Evolutionary conservation across 2,888 invertebrate genomes (phyloP).

Genomic region (Drosophila pegasa): DNA sequence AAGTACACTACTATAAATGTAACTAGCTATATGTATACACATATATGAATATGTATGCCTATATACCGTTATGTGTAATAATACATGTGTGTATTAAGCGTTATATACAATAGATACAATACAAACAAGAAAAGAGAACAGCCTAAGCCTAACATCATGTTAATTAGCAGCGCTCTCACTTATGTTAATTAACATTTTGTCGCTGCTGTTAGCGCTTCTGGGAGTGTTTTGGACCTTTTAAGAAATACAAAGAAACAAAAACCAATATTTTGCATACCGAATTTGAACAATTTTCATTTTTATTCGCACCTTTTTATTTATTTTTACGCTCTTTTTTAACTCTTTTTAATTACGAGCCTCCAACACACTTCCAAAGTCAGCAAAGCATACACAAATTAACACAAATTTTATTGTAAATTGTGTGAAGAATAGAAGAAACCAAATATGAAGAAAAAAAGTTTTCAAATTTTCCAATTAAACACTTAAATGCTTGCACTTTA

Average conservation of each 20-base stretch:
- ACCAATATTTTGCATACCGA: constrained; percentile 2
- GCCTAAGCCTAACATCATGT: constrained; percentile 24
- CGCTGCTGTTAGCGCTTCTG: constrained; percentile 16
- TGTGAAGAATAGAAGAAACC: constrained; percentile 34
- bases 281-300: constrained; percentile 15
- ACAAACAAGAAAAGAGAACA: constrained; percentile 8
- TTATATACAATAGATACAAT: constrained; percentile 12
- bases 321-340: constrained; percentile 8
- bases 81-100: constrained; percentile 40
- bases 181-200: constrained; percentile 27
- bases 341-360: constrained; percentile 3
- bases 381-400: constrained; percentile 20
- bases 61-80: constrained; percentile 34
- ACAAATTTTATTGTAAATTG: constrained; percentile 38
- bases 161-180: constrained; percentile 17
- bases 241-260: constrained; percentile 8
- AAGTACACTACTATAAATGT: constrained; percentile 53
- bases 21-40: constrained; percentile 63
- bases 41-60: constrained; percentile 43
- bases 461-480: constrained; percentile 29
- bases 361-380: constrained; percentile 51
- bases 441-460: constrained; percentile 44
- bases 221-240: constrained; percentile 29
- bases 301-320: constrained; percentile 28
- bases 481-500: constrained; percentile 38